phyloP scores from a whole-genome alignment of 2,888 invertebrate genomes.

The Melinopterus prodromus region DNA sequence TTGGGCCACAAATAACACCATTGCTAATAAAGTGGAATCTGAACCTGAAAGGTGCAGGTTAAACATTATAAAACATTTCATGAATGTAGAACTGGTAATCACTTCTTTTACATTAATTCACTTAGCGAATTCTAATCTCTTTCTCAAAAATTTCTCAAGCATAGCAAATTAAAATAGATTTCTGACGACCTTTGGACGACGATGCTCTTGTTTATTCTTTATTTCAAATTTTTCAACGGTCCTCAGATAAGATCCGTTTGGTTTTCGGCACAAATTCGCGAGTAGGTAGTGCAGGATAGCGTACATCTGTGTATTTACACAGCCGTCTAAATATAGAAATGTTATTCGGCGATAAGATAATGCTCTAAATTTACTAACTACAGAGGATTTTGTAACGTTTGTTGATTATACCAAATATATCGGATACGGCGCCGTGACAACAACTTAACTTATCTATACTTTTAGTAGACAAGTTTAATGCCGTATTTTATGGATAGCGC shows the following conservation, averaged over 20 bases:
- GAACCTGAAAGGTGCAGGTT: no score
- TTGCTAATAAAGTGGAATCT: no score
- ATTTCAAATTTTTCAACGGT: background rate
- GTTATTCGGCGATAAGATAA: constrained; percentile 25
- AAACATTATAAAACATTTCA: no score
- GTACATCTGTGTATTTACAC: constrained; percentile 8
- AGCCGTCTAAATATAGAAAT: constrained; percentile 24
- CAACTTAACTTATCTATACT: background rate
- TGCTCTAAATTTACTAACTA: constrained; percentile 22
- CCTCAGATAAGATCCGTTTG: background rate
- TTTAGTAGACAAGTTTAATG: background rate
- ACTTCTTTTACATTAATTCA: no score
- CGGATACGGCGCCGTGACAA: background rate
- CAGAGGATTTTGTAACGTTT: constrained; percentile 16
- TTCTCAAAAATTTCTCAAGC: background rate
- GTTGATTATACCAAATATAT: constrained; percentile 12
- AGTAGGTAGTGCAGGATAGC: background rate
- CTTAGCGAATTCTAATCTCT: background rate
- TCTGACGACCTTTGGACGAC: background rate
- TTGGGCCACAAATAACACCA: no score
- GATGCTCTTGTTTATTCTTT: background rate
- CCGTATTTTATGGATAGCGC: background rate
- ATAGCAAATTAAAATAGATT: background rate
- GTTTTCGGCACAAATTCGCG: background rate
- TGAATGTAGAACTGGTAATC: no score